Evolutionary conservation across 2,888 invertebrate genomes (phyloP), one percentile per base, ranked within the genome.

Genomic region (Thera britannica): DNA sequence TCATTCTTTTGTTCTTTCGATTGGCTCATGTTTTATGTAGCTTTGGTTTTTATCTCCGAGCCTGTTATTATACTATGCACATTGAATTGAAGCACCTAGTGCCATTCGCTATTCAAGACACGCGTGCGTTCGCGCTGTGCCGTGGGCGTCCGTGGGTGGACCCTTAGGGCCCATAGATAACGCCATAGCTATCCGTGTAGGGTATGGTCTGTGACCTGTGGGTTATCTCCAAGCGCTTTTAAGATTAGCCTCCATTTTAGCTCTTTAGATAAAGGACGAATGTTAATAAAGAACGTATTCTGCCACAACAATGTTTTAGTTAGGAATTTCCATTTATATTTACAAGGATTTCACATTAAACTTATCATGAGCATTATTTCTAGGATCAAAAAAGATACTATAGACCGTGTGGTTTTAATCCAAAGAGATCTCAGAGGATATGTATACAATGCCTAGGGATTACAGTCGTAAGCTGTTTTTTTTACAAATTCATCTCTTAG

Each of bases 141-240:
- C 57, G 57, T 70, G 67, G 68, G 73, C 59, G 72, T 35, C 59
- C 70, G 73, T 67, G 59, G 67, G 68, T 62, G 68, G 68, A 59
- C 61, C 65, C 64, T 60, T 34, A 62, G 64, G 65, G 55, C 52
- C 64, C 54, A 41, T 46, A 61, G 61, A 68, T 61, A 56, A 58
- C 48, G 44, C 58, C 69, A 60, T 60, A 70, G 58, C 49, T 63
- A 63, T 58, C 60, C 70, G 51, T 66, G 66, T 58, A 64, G 62
- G 65, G 62, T 52, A 49, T 63, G 58, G 44, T 60, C 60, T 59
- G 58, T 62, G 72, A 72, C 67, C 68, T 52, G 7, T 51, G 65
- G 71, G 72, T 72, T 74, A 74, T 74, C 74, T 65, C n/a, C 49
- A 62, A 68, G 52, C 56, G 64, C 61, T 63, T 59, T 67, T 51